A percentile compares a stretch with the other conserved stretches of the same genome.
Conservation (phyloP, 2,888 invertebrate species). For the Aporophyla lueneburgensis region DNA sequence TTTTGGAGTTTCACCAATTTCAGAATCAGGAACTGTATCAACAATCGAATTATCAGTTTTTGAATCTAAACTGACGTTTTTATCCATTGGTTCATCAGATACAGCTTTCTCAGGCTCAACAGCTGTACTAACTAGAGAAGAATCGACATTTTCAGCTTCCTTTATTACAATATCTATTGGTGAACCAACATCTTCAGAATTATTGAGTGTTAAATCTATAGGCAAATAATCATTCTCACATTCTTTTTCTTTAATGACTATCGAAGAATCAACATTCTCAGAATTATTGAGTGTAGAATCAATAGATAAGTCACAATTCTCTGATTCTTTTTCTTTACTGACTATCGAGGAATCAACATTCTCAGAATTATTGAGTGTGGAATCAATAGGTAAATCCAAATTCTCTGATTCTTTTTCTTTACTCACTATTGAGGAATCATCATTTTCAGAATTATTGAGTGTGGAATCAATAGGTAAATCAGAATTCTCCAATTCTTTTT, state of each 20-base stretch:
- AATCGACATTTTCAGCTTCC: not conserved
- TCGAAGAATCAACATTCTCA: not conserved
- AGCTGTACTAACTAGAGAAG: not conserved
- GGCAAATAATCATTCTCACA: not conserved
- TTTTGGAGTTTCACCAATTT: not conserved
- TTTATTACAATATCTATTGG: not conserved
- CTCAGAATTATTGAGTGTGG: not conserved
- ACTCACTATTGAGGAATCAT: not conserved
- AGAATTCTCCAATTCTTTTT: not conserved
- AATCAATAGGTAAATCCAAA: not conserved
- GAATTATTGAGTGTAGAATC: no score
- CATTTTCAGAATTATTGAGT: not conserved
- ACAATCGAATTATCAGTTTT: slow-evolving; percentile 3
- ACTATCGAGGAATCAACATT: no score
- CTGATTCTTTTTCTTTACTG: no score
- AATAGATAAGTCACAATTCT: no score
- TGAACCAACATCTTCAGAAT: not conserved
- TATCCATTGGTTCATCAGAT: not conserved
- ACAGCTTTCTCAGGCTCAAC: not conserved
- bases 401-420: not conserved
- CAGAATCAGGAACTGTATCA: not conserved
- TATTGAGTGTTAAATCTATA: not conserved
- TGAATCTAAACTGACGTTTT: not conserved
- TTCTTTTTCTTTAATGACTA: not conserved
- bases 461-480: not conserved